phyloP scores from a whole-genome alignment of 2,797 vertebrate genomes.

The Rhinoraja longicauda region DNA sequence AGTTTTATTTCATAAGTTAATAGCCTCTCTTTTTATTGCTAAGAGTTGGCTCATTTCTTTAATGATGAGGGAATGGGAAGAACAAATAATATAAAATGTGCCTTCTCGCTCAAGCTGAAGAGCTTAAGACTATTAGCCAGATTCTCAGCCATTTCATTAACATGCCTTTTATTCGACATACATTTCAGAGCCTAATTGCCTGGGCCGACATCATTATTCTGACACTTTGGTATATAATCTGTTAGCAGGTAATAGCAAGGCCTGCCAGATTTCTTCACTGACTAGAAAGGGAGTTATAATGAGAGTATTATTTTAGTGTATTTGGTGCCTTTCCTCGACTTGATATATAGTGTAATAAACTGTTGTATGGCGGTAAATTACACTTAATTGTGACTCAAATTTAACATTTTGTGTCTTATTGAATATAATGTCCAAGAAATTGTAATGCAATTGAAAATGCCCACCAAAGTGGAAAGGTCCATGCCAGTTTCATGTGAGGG shows the following conservation, averaged over 20 bases:
- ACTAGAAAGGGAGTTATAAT: slow-evolving; percentile 13
- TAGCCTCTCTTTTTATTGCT: slow-evolving; percentile 2
- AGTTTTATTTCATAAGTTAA: background rate
- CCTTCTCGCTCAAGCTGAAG: background rate
- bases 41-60: slow-evolving; percentile 19
- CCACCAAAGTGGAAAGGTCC: no score
- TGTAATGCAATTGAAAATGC: no score
- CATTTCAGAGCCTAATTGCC: slow-evolving; percentile 36
- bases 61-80: background rate
- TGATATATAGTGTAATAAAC: slow-evolving; percentile 34
- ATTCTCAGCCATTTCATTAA: slow-evolving; percentile 28
- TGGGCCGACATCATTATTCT: background rate
- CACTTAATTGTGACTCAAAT: background rate
- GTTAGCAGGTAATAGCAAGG: slow-evolving; percentile 23
- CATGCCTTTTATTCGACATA: background rate
- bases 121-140: slow-evolving; percentile 4
- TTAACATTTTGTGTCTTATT: background rate
- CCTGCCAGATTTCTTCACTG: slow-evolving; percentile 10
- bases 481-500: no score
- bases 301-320: slow-evolving; percentile 17
- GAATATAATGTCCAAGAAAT: background rate
- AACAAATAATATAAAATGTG: background rate
- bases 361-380: slow-evolving; percentile 14
- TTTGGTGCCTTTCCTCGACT: background rate
- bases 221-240: slow-evolving; percentile 31